A percentile compares a stretch with the other conserved stretches of the same genome.
These are phyloP conservation scores for Apodemus sylvaticus DNA, from an alignment of 2,113 vertebrate species.

Conservation along the genomic window DNA sequence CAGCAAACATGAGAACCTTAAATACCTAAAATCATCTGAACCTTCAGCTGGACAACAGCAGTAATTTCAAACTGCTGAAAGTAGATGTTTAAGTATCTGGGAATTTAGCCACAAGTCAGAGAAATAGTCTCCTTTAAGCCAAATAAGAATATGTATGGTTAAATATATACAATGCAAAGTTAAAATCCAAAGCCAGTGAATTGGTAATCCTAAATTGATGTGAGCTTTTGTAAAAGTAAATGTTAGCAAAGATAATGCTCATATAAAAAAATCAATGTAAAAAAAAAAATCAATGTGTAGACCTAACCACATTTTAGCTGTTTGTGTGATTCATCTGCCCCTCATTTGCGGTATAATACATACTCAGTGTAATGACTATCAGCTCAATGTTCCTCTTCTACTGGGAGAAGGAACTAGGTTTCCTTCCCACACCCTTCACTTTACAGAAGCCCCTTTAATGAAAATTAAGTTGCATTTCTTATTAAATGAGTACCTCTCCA, in stretches of 20 bases:
- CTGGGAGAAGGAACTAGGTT: neutral
- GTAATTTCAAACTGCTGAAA: conserved; percentile 22
- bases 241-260: neutral
- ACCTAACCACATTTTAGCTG: neutral
- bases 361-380: conserved; percentile 29
- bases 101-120: conserved; percentile 9
- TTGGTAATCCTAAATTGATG: neutral
- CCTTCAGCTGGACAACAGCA: neutral
- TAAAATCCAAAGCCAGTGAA: conserved; percentile 29
- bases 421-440: neutral
- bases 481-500: neutral
- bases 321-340: neutral
- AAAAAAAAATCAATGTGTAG: conserved; percentile 51
- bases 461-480: conserved; percentile 34
- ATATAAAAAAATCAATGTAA: neutral
- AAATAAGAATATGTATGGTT: neutral
- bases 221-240: conserved; percentile 2
- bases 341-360: neutral
- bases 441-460: conserved; percentile 18
- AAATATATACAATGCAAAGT: conserved; percentile 31
- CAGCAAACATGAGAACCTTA: neutral
- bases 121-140: neutral
- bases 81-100: neutral
- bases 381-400: neutral
- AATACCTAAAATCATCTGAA: neutral